Conservation (phyloP, 2,797 vertebrate species). For the Megalops cyprinoides region DNA sequence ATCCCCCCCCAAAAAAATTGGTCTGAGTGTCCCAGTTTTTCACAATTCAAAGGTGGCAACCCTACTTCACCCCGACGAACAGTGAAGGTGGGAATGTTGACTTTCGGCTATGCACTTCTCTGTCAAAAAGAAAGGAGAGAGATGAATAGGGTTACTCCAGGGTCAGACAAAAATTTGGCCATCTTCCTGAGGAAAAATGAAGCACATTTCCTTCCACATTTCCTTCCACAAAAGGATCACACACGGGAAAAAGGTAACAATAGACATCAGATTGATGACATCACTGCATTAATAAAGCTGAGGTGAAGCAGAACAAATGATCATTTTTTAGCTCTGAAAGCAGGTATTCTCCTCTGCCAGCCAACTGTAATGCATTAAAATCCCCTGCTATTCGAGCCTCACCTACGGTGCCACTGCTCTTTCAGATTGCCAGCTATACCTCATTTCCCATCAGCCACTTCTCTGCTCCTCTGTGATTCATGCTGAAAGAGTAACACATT, state of each 20-base stretch:
- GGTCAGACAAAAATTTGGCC: conserved; percentile 18
- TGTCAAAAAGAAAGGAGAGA: conserved; percentile 11
- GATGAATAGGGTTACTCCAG: conserved; percentile 5
- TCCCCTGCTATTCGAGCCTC: too few species aligned
- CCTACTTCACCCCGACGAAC: too few species aligned
- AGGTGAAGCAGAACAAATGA: conserved; percentile 57
- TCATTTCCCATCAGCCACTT: too few species aligned
- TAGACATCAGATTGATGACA: conserved; percentile 42
- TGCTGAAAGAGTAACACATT: background rate
- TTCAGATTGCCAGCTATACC: too few species aligned
- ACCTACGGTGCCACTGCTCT: too few species aligned
- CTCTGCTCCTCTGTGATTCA: too few species aligned
- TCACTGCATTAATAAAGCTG: conserved; percentile 47
- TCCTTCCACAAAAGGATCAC: conserved; percentile 39
- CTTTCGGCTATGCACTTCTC: conserved; percentile 13
- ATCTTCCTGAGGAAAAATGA: conserved; percentile 36
- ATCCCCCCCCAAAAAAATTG: too few species aligned
- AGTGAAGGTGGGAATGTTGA: background rate
- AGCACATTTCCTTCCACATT: conserved; percentile 7
- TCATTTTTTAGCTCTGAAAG: conserved; percentile 49
- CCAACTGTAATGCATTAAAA: conserved; percentile 50
- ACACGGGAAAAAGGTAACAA: conserved; percentile 39
- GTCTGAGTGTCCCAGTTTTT: too few species aligned
- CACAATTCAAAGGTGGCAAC: too few species aligned
- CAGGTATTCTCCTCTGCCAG: conserved; percentile 51